Base-by-base conservation (phyloP, 2,113 vertebrate species). In the Ptychochromis oligacanthus region DNA sequence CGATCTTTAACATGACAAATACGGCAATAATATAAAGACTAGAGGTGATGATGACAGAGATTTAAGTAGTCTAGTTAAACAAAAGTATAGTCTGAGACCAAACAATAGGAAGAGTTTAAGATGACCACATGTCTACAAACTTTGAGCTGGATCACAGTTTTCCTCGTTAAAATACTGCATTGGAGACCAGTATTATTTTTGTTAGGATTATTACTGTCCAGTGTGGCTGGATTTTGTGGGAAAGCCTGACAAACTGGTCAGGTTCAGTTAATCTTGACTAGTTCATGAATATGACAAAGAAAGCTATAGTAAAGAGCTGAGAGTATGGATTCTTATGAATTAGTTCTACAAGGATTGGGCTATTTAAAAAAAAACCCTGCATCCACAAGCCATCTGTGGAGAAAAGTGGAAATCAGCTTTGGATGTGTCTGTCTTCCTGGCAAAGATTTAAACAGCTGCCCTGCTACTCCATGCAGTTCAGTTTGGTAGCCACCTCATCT, bases 1-100 rank as follows among this genome's bases (percentile, higher is more conserved):
- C 3, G 54, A 79, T 62, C 56, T 85, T 88, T 86, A 87, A 80
- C 74, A 79, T 86, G 79, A 82, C 62, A 85, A 81, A 78, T 75
- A 18, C 22, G 8, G 61, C n/a, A 67, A 60, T 65, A 61, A 75
- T 22, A 38, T 28, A 17, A 72, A 67, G 31, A 81, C 64, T 10
- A 60, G 20, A 12, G 2, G 26, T 20, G 36, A 24, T 7, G 54
- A 60, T 38, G 75, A 61, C 46, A 20, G 22, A 34, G 22, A 34
- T 79, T 79, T 60, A 60, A 28, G 24, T 54, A 7, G 43, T 60
- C 22, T 38, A 64, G 70, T 74, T 61, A 34, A 43, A 26, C 67
- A 31, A 38, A 61, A 0, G 20, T 55, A 17, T 18, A 36, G 20
- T 62, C 26, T 54, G 52, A 62, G 8, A 36, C 38, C 14, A n/a